These are phyloP conservation scores for Leucania comma DNA, from an alignment of 2,888 invertebrate species.

Conservation along the genomic window DNA sequence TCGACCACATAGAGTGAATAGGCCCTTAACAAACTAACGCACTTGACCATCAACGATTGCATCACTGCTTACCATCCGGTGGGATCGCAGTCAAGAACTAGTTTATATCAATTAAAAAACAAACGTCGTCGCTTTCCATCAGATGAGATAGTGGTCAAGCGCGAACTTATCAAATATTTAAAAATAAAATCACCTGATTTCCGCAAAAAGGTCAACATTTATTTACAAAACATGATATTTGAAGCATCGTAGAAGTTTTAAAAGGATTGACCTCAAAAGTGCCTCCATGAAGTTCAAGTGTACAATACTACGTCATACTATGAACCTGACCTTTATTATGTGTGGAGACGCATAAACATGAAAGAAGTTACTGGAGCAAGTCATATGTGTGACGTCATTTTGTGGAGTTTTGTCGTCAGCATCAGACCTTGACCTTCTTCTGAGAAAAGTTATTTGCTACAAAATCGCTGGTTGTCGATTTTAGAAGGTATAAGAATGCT, in stretches of 20 bases:
- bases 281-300: constrained; percentile 15
- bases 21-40: too few relatives aligned
- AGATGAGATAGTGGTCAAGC: too few relatives aligned
- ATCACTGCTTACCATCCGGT: too few relatives aligned
- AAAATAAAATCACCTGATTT: neutral
- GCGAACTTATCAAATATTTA: too few relatives aligned
- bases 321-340: constrained; percentile 20
- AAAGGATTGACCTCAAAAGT: constrained; percentile 12
- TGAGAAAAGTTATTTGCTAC: neutral
- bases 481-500: neutral
- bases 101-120: too few relatives aligned
- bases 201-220: neutral
- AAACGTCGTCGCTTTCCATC: too few relatives aligned
- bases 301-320: constrained; percentile 36
- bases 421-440: neutral
- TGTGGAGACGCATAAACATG: constrained; percentile 17
- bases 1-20: too few relatives aligned
- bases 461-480: neutral
- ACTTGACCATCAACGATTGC: too few relatives aligned
- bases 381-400: constrained; percentile 1
- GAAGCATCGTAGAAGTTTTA: neutral
- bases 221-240: neutral
- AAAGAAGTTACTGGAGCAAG: neutral
- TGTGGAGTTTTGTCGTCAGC: neutral
- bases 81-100: too few relatives aligned